These are phyloP conservation scores for Pavo muticus DNA, from an alignment of 2,113 vertebrate species.

Conservation along the genomic window DNA sequence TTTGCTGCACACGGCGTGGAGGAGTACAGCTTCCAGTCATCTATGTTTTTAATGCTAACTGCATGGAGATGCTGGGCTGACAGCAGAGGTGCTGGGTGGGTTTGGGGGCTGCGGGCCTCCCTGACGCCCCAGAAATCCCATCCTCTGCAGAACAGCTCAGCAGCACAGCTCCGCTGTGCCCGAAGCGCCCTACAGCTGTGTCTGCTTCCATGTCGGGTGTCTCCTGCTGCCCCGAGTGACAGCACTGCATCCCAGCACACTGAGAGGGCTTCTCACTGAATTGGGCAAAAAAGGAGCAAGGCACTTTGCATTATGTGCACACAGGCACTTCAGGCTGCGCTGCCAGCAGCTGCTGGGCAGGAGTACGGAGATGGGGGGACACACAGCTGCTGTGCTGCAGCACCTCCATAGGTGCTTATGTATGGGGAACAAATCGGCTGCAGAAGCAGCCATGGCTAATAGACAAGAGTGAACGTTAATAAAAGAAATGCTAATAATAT, in stretches of 20 bases:
- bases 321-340: too few species aligned
- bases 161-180: neutral
- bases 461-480: neutral
- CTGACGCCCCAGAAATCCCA: neutral
- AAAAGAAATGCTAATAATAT: neutral
- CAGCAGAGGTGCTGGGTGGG: neutral
- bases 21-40: constrained; percentile 7
- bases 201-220: neutral
- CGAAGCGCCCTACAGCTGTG: neutral
- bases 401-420: neutral
- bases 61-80: neutral
- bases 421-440: neutral
- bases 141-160: neutral
- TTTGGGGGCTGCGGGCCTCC: neutral
- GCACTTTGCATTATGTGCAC: neutral
- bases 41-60: neutral
- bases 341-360: neutral
- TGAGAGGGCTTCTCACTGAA: neutral
- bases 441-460: neutral
- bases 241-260: rapidly evolving
- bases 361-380: neutral
- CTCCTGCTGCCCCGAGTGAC: neutral
- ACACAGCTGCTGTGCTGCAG: neutral
- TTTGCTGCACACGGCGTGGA: neutral
- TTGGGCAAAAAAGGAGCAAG: neutral